Evolutionary conservation across 2,888 invertebrate species (phyloP), one percentile per base, ranked within the genome.

Genomic region (Andrena marginata): DNA sequence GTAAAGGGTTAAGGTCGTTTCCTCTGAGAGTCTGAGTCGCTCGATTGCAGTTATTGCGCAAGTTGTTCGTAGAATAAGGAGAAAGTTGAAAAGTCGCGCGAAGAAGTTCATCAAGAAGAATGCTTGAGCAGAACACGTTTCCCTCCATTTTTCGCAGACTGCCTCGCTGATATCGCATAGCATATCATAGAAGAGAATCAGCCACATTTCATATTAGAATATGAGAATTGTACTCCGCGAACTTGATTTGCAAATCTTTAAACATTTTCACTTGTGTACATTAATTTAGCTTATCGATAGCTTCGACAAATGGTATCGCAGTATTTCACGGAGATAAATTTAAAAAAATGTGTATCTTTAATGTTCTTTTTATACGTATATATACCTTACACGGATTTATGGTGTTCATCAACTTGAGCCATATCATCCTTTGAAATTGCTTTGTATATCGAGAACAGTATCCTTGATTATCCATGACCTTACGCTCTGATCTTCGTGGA

Each of bases 381-480:
- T 0, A 20, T 16, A 23, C 8, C 0, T 20, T 54, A 20, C 23
- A 54, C 8, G 8, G n/a, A 54, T 20, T 54, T 23, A 54, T 20
- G 8, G 26, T 23, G 56, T 26, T 56, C 56, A 23, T 56, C 56
- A 56, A 42, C 16, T 16, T 26, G 23, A 56, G 10, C 26, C 20
- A 10, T 26, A 23, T 56, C 56, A 10, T 23, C 56, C 23, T 56
- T 26, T 20, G 10, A 26, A 20, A 23, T 23, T 56, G 23, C 35
- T 33, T 33, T 26, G 23, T 26, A 59, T 13, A 49, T 5, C 8
- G 5, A 51, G 51, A 65, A 29, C 26, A n/a, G 26, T 56, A 29
- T 33, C 31, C 56, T 51, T 77, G 56, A 77, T 77, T 69, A 68
- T 23, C 51, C 29, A 33, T 65, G 76, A 65, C 33, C 42, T 49